Percentiles rank a stretch among this genome's conserved stretches.
These are phyloP conservation scores for Myiopsitta monachus DNA, from an alignment of 2,113 vertebrate genomes.

Conservation along the genomic window DNA sequence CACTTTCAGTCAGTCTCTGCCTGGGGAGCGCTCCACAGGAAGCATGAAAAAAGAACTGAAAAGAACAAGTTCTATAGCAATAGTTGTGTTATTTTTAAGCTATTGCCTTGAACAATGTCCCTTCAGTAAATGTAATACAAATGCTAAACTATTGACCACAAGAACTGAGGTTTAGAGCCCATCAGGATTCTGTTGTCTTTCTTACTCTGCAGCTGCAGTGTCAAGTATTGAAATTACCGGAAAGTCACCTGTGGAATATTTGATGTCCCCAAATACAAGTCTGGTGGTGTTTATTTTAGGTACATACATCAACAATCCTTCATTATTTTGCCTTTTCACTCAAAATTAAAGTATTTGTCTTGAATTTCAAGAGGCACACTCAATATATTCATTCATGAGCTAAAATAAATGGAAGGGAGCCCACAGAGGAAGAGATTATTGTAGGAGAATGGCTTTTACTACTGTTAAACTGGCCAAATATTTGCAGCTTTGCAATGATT, in stretches of 20 bases:
- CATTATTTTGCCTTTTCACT: conserved; percentile 21
- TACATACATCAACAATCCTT: not conserved
- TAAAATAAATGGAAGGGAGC: conserved; percentile 10
- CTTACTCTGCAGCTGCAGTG: not conserved
- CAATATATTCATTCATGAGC: not conserved
- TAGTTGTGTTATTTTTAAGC: conserved; percentile 11
- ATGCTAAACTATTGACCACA: not conserved
- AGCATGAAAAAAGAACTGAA: not conserved
- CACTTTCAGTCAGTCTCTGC: not conserved
- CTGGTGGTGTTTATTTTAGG: conserved; percentile 24
- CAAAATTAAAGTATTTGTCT: conserved; percentile 31
- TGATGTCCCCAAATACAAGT: not conserved
- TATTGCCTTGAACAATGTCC: not conserved
- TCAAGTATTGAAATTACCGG: not conserved
- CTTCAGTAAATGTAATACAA: conserved; percentile 5
- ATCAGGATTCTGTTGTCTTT: not conserved
- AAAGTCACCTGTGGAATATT: conserved; percentile 34
- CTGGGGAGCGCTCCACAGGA: not conserved
- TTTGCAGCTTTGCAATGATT: conserved; percentile 47
- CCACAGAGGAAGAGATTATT: conserved; percentile 35
- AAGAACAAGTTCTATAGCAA: not conserved
- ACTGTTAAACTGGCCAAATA: conserved; percentile 31
- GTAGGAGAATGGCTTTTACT: not conserved
- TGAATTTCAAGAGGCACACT: conserved; percentile 10
- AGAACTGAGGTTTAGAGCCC: not conserved